A percentile compares a stretch with the other conserved stretches of the same genome.
phyloP scores from a whole-genome alignment of 1,140 invertebrate species.

The Sycophila sp. region DNA sequence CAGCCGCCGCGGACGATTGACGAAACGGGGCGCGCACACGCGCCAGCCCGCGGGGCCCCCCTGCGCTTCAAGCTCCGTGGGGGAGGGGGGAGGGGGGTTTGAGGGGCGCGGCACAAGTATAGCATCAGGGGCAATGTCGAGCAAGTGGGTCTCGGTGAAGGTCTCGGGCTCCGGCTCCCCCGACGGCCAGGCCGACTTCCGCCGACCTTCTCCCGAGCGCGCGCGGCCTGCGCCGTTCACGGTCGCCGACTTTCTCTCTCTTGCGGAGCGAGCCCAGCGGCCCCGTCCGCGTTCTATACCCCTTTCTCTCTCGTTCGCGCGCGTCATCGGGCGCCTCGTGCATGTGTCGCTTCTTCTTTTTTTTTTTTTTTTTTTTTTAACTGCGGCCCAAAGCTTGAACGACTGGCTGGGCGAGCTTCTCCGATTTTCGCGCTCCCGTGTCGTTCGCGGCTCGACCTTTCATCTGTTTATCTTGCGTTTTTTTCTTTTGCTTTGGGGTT shows the following conservation, averaged over 20 bases:
- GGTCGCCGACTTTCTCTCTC: constrained; percentile 2
- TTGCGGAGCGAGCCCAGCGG: neutral
- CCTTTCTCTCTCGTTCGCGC: neutral
- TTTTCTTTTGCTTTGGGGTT: constrained; percentile 10
- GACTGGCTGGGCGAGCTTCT: too few relatives aligned
- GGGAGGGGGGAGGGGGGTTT: constrained; percentile 45
- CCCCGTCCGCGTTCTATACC: neutral
- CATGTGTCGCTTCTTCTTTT: too few relatives aligned
- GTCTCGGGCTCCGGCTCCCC: constrained; percentile 51
- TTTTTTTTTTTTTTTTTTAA: too few relatives aligned
- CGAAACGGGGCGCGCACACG: too few relatives aligned
- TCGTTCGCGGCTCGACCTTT: too few relatives aligned
- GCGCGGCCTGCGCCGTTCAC: neutral
- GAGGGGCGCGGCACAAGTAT: constrained; percentile 41
- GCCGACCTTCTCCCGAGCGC: constrained; percentile 19
- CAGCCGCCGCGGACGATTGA: too few relatives aligned
- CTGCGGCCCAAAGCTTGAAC: too few relatives aligned
- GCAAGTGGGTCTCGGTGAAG: constrained; percentile 66
- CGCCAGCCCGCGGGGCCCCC: too few relatives aligned
- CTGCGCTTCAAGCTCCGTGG: too few relatives aligned
- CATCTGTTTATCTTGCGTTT: too few relatives aligned
- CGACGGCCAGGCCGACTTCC: constrained; percentile 28
- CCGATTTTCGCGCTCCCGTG: too few relatives aligned
- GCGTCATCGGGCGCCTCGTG: too few relatives aligned
- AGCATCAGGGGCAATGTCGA: constrained; percentile 64